Evolutionary conservation across 2,888 invertebrate species (phyloP).

Genomic region (Eupithecia subumbrata): DNA sequence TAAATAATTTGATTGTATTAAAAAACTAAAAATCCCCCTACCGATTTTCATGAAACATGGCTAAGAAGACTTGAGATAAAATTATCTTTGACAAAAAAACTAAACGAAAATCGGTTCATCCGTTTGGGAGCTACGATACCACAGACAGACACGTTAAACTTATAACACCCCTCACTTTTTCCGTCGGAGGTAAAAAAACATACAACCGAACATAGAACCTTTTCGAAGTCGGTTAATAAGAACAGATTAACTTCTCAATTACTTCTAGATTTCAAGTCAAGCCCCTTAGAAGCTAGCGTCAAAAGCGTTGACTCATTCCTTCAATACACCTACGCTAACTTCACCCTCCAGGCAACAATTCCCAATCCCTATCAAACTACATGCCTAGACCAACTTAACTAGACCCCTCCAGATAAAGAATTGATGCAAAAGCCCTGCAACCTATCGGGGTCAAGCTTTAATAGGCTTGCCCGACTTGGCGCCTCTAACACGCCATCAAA

Average conservation of each 20-base stretch:
- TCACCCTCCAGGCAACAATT: slow-evolving; percentile 5
- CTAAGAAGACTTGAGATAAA: no score
- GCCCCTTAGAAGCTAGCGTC: not conserved
- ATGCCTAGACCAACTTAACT: slow-evolving; percentile 34
- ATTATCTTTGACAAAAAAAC: no score
- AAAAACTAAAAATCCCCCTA: no score
- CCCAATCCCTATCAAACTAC: slow-evolving; percentile 22
- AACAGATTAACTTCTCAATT: not conserved
- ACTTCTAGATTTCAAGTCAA: not conserved
- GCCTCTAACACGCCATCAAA: slow-evolving; percentile 41
- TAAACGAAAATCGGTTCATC: no score
- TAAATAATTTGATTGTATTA: not conserved
- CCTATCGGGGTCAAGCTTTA: slow-evolving; percentile 40
- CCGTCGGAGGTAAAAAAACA: no score
- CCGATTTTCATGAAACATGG: no score
- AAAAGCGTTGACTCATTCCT: slow-evolving; percentile 19
- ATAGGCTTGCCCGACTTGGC: slow-evolving; percentile 53
- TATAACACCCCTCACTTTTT: no score
- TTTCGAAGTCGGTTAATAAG: no score
- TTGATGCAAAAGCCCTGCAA: slow-evolving; percentile 27
- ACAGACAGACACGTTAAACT: no score
- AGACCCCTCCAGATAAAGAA: slow-evolving; percentile 35
- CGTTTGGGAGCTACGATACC: no score
- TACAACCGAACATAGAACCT: no score
- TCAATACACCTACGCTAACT: not conserved